Conservation (phyloP, 2,797 vertebrate genomes). For the Sphenodon punctatus region DNA sequence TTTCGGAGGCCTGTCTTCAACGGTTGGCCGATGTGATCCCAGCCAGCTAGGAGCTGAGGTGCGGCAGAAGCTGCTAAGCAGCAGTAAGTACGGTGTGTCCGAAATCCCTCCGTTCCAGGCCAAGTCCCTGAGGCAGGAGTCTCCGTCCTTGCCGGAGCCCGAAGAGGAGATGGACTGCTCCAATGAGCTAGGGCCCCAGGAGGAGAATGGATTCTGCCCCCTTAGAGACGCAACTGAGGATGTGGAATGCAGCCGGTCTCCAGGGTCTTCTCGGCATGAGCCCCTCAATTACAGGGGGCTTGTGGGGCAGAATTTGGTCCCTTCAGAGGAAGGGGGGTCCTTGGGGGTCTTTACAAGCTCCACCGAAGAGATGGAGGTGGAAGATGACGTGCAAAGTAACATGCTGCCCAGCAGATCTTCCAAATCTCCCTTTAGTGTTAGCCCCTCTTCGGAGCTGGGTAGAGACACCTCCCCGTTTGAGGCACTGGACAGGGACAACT, state of each 20-base stretch:
- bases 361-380: constrained; percentile 82
- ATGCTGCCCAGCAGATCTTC: constrained; percentile 22
- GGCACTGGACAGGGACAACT: constrained; percentile 52
- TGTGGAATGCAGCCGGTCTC: not conserved
- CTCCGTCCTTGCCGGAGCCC: constrained; percentile 54
- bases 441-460: constrained; percentile 26
- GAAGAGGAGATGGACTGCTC: constrained; percentile 91
- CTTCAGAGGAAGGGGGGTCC: constrained; percentile 39
- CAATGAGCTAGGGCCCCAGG: constrained; percentile 74
- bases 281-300: constrained; percentile 25
- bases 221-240: constrained; percentile 16
- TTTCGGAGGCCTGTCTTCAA: constrained; percentile 66
- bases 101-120: constrained; percentile 91
- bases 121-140: constrained; percentile 59
- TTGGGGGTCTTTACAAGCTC: constrained; percentile 32
- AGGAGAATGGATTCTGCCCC: constrained; percentile 75
- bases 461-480: constrained; percentile 48
- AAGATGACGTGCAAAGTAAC: constrained; percentile 73
- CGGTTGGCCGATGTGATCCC: constrained; percentile 73
- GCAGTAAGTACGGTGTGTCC: constrained; percentile 85
- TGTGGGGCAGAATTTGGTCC: constrained; percentile 37
- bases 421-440: constrained; percentile 56
- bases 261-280: constrained; percentile 30
- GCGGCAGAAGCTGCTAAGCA: constrained; percentile 76
- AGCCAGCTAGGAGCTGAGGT: constrained; percentile 73